Conservation (phyloP, 35 echinoderm and acorn worm species). For the Lytechinus pictus region DNA sequence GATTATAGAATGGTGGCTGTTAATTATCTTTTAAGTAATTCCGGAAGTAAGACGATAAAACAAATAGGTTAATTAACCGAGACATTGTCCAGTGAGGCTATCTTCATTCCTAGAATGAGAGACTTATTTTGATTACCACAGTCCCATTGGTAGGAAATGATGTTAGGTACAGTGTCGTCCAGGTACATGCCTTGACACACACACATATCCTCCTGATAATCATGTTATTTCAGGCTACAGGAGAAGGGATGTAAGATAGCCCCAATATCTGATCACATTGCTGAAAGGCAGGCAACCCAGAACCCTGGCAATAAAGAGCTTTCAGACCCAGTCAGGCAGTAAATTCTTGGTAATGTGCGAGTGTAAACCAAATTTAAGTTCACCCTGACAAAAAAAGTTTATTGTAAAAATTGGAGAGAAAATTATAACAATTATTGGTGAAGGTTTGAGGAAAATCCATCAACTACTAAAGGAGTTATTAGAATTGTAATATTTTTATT, state of each 20-base stretch:
- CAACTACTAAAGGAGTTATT: no score
- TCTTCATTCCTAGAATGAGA: neutral
- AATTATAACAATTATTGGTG: no score
- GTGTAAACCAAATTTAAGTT: no score
- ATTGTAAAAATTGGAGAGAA: no score
- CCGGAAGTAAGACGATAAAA: neutral
- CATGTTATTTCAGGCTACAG: slow-evolving; percentile 30
- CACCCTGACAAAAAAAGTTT: no score
- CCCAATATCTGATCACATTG: neutral
- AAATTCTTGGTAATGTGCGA: no score
- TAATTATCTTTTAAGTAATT: neutral
- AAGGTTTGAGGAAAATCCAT: no score
- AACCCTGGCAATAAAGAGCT: neutral
- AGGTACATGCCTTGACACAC: neutral
- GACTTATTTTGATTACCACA: neutral
- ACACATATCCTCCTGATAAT: slow-evolving; percentile 25
- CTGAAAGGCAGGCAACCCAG: neutral
- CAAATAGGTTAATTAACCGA: neutral
- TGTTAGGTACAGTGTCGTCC: neutral
- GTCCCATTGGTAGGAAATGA: slow-evolving; percentile 30
- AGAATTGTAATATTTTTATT: no score
- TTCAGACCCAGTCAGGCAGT: neutral
- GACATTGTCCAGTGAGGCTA: neutral
- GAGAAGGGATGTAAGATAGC: slow-evolving; percentile 17
- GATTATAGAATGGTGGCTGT: neutral